Percentiles rank a stretch among this genome's conserved stretches.
Conservation (phyloP, 2,113 vertebrate genomes). For the Periophthalmodon schlosseri region DNA sequence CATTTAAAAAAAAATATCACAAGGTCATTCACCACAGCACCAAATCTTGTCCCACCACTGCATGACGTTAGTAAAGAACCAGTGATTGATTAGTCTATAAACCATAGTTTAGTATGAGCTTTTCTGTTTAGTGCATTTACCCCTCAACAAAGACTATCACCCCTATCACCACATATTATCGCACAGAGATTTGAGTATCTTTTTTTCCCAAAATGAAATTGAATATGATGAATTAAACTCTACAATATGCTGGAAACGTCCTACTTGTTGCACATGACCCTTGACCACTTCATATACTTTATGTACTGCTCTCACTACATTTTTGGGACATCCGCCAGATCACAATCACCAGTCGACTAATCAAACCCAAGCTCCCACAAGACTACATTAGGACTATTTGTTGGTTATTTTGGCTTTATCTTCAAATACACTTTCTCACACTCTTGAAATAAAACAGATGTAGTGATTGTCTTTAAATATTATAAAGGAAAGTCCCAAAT, state of each 20-base stretch:
- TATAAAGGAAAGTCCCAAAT: conserved; percentile 31
- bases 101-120: no score
- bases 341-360: conserved; percentile 61
- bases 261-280: conserved; percentile 29
- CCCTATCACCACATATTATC: no score
- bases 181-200: no score
- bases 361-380: conserved; percentile 54
- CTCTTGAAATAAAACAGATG: conserved; percentile 32
- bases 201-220: background rate
- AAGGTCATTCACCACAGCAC: no score
- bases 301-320: conserved; percentile 29
- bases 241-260: background rate
- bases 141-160: background rate
- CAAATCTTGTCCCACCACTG: no score
- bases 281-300: conserved; percentile 45
- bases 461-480: conserved; percentile 36
- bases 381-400: conserved; percentile 38
- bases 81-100: background rate
- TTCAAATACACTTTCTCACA: conserved; percentile 40
- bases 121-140: no score
- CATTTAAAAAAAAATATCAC: no score
- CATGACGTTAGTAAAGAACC: background rate
- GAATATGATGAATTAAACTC: background rate
- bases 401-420: conserved; percentile 41
- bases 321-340: conserved; percentile 63